Conservation (phyloP, 2,797 vertebrate genomes). For the Myotis pilosus region DNA sequence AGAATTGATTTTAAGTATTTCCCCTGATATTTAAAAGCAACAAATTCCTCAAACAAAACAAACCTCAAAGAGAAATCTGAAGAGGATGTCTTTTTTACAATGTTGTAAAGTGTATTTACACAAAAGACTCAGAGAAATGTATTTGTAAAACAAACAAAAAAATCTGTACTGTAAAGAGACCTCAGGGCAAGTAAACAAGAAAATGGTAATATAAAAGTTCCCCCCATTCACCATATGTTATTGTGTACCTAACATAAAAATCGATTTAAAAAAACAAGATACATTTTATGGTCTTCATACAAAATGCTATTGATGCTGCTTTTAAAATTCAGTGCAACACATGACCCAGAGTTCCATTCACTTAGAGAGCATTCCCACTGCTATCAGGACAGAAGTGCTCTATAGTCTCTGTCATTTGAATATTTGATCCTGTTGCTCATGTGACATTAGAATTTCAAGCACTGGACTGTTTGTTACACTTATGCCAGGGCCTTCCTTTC, state of each 20-base stretch:
- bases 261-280: background rate
- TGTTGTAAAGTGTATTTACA: slow-evolving; percentile 45
- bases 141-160: slow-evolving; percentile 20
- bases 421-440: background rate
- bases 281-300: background rate
- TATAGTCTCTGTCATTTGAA: background rate
- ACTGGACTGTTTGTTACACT: background rate
- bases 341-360: background rate
- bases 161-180: slow-evolving; percentile 25
- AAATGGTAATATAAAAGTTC: background rate
- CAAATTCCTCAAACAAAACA: slow-evolving; percentile 61
- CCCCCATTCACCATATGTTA: background rate
- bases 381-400: background rate
- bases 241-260: slow-evolving; percentile 45
- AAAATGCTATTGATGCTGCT: background rate
- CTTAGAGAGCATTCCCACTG: background rate
- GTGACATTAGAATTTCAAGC: background rate
- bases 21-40: slow-evolving; percentile 55
- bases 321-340: background rate
- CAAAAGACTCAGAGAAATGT: slow-evolving; percentile 39
- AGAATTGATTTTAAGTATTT: slow-evolving; percentile 57
- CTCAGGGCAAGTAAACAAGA: slow-evolving; percentile 51
- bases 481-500: background rate
- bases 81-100: slow-evolving; percentile 11
- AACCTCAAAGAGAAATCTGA: slow-evolving; percentile 33